Evolutionary conservation across 2,888 invertebrate species (phyloP).

Genomic region (Agonopterix alstromeriana): DNA sequence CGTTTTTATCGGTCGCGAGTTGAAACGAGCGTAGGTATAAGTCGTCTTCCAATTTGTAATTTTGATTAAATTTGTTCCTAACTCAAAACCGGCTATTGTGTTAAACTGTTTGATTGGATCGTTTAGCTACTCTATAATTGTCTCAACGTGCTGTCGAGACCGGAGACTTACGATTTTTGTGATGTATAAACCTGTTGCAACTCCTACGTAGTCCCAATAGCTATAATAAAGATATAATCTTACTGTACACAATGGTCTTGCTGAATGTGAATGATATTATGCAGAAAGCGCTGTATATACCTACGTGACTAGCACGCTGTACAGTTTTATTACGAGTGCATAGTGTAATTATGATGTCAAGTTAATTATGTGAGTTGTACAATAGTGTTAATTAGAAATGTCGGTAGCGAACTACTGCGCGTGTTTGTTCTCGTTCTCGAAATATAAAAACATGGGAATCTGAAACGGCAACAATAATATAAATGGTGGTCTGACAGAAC

Average conservation of each 20-base stretch:
- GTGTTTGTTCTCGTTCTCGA: conserved; percentile 6
- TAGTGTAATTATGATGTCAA: conserved; percentile 9
- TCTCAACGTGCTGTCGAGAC: too few species aligned
- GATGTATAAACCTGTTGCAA: neutral
- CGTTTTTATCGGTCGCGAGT: neutral
- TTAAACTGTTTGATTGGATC: too few species aligned
- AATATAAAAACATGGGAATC: conserved; percentile 14
- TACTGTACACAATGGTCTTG: conserved; percentile 2
- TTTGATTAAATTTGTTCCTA: neutral
- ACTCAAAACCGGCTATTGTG: too few species aligned
- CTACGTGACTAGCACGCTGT: conserved; percentile 7
- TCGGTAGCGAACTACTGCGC: conserved; percentile 2
- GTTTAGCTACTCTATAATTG: too few species aligned
- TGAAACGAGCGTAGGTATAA: conserved; percentile 9
- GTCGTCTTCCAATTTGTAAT: conserved; percentile 19
- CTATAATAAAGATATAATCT: neutral
- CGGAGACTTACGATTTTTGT: too few species aligned
- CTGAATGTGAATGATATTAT: conserved; percentile 1
- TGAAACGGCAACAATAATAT: conserved; percentile 12
- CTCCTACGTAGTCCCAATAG: neutral
- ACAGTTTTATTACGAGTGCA: conserved; percentile 10
- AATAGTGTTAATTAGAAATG: conserved; percentile 9
- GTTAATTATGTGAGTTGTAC: conserved; percentile 14
- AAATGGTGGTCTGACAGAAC: conserved; percentile 7
- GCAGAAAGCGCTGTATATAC: neutral